Percentiles rank a stretch among this genome's conserved stretches.
Evolutionary conservation across 2,888 invertebrate genomes (phyloP).

Genomic region (Eupithecia centaureata): DNA sequence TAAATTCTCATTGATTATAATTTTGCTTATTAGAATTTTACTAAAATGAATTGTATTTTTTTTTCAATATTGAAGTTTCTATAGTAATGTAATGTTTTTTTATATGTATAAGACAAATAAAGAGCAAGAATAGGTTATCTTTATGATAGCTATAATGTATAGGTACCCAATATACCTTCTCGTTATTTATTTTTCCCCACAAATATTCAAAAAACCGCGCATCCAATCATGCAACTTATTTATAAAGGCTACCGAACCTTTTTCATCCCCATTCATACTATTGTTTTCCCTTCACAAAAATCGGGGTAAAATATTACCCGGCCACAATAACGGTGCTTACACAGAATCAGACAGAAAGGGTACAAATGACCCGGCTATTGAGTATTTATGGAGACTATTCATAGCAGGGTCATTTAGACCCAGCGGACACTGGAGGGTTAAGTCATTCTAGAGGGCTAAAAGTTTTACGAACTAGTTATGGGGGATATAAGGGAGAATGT

Average conservation of each 20-base stretch:
- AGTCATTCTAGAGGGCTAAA: conserved; percentile 7
- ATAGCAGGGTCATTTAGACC: conserved; percentile 38
- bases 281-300: conserved; percentile 7
- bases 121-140: no score
- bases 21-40: no score
- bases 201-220: background rate
- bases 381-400: conserved; percentile 43
- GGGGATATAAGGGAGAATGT: background rate
- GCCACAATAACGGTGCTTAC: conserved; percentile 27
- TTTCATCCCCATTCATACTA: conserved; percentile 7
- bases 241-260: conserved; percentile 10
- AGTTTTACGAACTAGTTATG: background rate
- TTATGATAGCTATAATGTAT: background rate
- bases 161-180: background rate
- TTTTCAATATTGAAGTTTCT: no score
- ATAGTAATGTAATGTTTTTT: no score
- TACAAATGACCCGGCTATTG: conserved; percentile 34
- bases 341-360: conserved; percentile 30
- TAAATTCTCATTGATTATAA: no score
- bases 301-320: conserved; percentile 12
- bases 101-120: no score
- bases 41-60: no score
- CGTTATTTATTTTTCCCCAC: background rate
- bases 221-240: conserved; percentile 13
- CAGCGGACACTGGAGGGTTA: conserved; percentile 6